phyloP scores from a whole-genome alignment of 2,888 invertebrate species.

The Trichopoda pennipes region DNA sequence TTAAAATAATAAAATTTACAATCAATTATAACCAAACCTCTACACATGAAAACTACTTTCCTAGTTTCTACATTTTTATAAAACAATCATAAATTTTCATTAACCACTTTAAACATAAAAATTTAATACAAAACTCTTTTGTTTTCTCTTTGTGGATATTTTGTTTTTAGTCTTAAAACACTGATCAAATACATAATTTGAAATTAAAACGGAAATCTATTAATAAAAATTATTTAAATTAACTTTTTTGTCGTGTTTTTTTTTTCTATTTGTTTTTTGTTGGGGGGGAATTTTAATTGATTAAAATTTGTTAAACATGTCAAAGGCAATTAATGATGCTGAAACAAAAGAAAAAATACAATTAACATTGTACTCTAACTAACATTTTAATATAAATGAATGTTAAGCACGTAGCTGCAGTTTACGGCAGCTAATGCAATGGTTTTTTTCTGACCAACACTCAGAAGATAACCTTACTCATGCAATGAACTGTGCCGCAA shows the following conservation, averaged over 20 bases:
- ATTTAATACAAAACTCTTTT: conserved; percentile 31
- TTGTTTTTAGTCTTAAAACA: conserved; percentile 11
- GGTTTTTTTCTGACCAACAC: too few relatives aligned
- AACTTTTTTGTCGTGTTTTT: conserved; percentile 3
- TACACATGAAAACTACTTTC: conserved; percentile 12
- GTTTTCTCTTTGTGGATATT: background rate
- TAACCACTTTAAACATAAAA: conserved; percentile 38
- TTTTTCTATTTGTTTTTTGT: background rate
- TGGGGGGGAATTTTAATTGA: conserved; percentile 53
- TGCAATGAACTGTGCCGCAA: too few relatives aligned
- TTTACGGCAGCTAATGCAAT: background rate
- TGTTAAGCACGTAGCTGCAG: conserved; percentile 50
- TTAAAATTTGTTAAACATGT: conserved; percentile 64
- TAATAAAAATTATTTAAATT: conserved; percentile 46
- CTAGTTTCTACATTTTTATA: background rate
- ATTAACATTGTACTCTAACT: conserved; percentile 15
- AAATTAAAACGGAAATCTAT: conserved; percentile 43
- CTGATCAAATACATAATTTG: conserved; percentile 5
- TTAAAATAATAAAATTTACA: conserved; percentile 27
- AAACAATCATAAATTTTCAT: conserved; percentile 54
- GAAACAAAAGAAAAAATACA: conserved; percentile 16
- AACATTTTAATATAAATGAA: conserved; percentile 64
- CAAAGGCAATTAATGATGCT: conserved; percentile 59
- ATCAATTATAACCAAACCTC: conserved; percentile 13
- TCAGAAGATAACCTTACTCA: too few relatives aligned